These are phyloP conservation scores for Parapsyche elsis DNA, from an alignment of 1,140 invertebrate species.

Conservation along the genomic window DNA sequence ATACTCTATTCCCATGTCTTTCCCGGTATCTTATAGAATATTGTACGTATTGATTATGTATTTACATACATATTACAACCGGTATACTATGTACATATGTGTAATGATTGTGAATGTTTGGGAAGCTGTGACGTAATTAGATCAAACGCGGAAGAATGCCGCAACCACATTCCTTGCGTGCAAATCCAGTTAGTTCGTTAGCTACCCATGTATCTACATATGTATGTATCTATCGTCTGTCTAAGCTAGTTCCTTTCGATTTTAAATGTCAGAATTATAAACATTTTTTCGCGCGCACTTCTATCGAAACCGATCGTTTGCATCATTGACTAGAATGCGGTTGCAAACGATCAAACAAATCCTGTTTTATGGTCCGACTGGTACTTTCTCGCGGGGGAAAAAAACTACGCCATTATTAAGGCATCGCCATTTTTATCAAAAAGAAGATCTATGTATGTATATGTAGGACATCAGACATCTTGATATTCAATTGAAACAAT, in stretches of 20 bases:
- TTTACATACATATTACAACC: no score
- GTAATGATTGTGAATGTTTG: neutral
- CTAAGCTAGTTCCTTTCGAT: constrained; percentile 1
- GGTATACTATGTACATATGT: no score
- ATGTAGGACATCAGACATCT: no score
- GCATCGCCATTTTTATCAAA: neutral
- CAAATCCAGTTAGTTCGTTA: constrained; percentile 2
- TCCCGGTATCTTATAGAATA: no score
- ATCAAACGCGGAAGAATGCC: constrained; percentile 28
- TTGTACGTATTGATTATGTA: no score
- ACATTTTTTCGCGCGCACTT: neutral
- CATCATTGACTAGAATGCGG: constrained; percentile 17
- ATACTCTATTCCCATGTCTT: no score
- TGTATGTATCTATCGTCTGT: no score
- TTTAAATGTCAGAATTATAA: neutral
- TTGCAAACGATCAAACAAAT: neutral
- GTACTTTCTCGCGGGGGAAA: constrained; percentile 11
- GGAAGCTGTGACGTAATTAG: constrained; percentile 22
- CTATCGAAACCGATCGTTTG: neutral
- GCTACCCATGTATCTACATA: no score
- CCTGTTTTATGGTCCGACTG: no score
- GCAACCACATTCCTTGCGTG: neutral
- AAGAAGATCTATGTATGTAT: no score
- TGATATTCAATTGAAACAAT: neutral
- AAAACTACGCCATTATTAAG: neutral